Percentiles rank a stretch among this genome's conserved stretches.
These are phyloP conservation scores for Cryptocephalus primarius DNA, from an alignment of 2,888 invertebrate genomes.

Conservation along the genomic window DNA sequence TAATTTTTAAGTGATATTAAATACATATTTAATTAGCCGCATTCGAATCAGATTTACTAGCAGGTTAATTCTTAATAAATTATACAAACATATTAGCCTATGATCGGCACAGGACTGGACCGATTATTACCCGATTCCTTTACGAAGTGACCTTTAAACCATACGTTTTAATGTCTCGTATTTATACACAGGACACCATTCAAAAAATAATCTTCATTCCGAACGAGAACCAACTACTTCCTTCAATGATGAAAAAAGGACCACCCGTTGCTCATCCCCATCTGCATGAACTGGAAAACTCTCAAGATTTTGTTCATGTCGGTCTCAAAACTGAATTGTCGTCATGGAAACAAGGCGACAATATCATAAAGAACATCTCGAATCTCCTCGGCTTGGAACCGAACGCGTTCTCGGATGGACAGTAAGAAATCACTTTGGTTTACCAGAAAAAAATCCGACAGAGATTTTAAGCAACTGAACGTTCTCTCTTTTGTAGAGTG, in stretches of 20 bases:
- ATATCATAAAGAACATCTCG: conserved; percentile 58
- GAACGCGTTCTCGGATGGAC: conserved; percentile 50
- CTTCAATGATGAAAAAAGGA: conserved; percentile 35
- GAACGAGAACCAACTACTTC: conserved; percentile 7
- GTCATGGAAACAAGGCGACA: conserved; percentile 63
- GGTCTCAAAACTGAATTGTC: conserved; percentile 59
- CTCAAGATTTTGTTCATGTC: conserved; percentile 72
- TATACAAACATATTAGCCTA: too few species aligned
- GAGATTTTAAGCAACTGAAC: neutral
- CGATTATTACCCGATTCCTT: too few species aligned
- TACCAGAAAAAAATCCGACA: neutral
- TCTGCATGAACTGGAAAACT: conserved; percentile 1
- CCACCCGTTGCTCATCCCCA: conserved; percentile 30
- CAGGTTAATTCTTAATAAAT: too few species aligned
- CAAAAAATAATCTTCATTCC: too few species aligned
- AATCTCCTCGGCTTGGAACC: conserved; percentile 57
- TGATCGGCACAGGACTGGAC: too few species aligned
- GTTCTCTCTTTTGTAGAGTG: conserved; percentile 44
- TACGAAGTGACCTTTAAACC: too few species aligned
- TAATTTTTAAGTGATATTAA: too few species aligned
- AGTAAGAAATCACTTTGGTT: conserved; percentile 36
- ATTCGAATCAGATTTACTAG: too few species aligned
- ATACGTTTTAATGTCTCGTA: too few species aligned
- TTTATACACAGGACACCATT: too few species aligned
- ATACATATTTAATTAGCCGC: too few species aligned